Evolutionary conservation across 2,113 vertebrate species (phyloP).

Genomic region (Zosterops borbonicus): DNA sequence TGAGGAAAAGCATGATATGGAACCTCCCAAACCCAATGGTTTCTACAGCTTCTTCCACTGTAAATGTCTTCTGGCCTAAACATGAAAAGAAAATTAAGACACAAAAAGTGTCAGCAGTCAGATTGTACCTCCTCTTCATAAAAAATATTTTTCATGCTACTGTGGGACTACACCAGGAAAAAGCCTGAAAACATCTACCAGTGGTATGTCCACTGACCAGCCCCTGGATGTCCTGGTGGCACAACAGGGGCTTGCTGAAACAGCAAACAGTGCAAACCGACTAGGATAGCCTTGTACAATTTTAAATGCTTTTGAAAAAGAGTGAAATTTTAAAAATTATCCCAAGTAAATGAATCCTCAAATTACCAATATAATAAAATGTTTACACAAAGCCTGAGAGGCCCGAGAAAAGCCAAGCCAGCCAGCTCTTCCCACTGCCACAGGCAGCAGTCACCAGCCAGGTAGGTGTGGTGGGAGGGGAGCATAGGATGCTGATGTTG

Average conservation of each 20-base stretch:
- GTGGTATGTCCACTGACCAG: background rate
- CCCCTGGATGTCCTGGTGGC: background rate
- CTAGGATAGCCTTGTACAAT: background rate
- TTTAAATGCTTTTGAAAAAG: background rate
- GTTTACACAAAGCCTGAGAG: background rate
- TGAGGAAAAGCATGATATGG: slow-evolving; percentile 87
- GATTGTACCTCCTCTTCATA: background rate
- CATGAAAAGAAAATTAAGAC: background rate
- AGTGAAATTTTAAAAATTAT: background rate
- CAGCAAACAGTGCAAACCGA: background rate
- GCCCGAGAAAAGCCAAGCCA: background rate
- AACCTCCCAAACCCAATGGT: slow-evolving; percentile 90
- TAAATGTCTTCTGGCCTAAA: slow-evolving; percentile 80
- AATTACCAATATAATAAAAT: background rate
- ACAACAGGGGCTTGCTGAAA: background rate
- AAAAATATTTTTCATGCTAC: background rate
- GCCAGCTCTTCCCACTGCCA: background rate
- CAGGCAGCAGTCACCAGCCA: background rate
- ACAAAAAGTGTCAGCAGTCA: background rate
- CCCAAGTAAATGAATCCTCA: background rate
- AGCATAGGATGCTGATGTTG: background rate
- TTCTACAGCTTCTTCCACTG: slow-evolving; percentile 91
- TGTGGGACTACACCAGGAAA: background rate
- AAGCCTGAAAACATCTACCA: background rate
- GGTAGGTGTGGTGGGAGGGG: too few relatives aligned